Percentiles rank a stretch among this genome's conserved stretches.
phyloP scores from a whole-genome alignment of 2,888 invertebrate species.

The Xiphydria camelus region DNA sequence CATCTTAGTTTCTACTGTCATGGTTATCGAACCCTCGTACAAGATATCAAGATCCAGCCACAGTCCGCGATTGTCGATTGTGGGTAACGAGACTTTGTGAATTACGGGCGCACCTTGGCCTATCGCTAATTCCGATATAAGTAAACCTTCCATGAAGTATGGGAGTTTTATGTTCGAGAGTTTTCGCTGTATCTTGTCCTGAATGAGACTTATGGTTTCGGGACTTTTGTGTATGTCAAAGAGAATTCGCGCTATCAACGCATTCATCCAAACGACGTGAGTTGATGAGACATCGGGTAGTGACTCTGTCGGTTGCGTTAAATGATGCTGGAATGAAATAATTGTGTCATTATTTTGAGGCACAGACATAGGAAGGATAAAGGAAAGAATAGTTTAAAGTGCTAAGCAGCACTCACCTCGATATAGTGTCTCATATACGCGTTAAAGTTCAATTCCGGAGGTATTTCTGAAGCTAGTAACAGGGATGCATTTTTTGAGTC shows the following conservation, averaged over 20 bases:
- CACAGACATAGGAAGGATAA: no score
- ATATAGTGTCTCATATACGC: slow-evolving; percentile 49
- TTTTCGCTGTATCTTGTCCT: slow-evolving; percentile 83
- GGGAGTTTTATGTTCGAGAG: slow-evolving; percentile 85
- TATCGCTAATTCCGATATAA: slow-evolving; percentile 75
- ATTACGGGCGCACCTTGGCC: slow-evolving; percentile 71
- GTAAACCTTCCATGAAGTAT: slow-evolving; percentile 83
- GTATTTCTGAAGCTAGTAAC: slow-evolving; percentile 32
- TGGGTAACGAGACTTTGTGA: slow-evolving; percentile 66
- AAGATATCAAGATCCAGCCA: slow-evolving; percentile 86
- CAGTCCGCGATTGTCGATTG: slow-evolving; percentile 78
- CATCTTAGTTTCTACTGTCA: slow-evolving; percentile 86
- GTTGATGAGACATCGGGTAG: no score
- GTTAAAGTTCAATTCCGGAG: slow-evolving; percentile 44
- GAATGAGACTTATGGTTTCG: slow-evolving; percentile 69
- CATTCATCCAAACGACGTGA: slow-evolving; percentile 77
- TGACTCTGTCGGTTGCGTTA: slow-evolving; percentile 27
- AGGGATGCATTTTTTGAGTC: slow-evolving; percentile 41
- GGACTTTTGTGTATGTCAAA: slow-evolving; percentile 82
- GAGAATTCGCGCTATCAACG: slow-evolving; percentile 74
- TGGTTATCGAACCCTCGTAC: slow-evolving; percentile 77
- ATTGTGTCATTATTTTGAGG: no score
- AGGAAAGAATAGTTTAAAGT: no score
- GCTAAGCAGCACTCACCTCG: slow-evolving; percentile 45
- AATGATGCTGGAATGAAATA: slow-evolving; percentile 23